Evolutionary conservation across 2,888 invertebrate species (phyloP), one percentile per base, ranked within the genome.

Genomic region (Yponomeuta evonymella): DNA sequence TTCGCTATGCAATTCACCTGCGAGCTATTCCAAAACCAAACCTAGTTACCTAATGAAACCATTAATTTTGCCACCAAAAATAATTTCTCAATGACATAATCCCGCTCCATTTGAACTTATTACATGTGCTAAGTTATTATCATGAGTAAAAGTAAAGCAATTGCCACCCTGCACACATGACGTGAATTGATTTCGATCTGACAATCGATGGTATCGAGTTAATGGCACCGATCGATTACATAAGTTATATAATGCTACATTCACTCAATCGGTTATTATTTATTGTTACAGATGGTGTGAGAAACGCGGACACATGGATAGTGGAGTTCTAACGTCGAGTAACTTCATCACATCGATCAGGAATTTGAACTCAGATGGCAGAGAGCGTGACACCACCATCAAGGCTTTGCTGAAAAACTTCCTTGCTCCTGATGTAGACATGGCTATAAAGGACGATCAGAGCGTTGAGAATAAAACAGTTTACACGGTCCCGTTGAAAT

Each of bases 201-300:
- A 70, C 70, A 71, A 73, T 69, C 67, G 63, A 48, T 51, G 58
- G 63, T 63, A 36, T 72, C 70, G 70, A 58, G 70, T 72, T n/a
- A n/a, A 69, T 12, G 15, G 58, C 15, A n/a, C 8, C 23, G 69
- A 63, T 62, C 58, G 29, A 62, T 69, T 69, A 69, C 69, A 48
- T 63, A 33, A 62, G 62, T 69, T 70, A 48, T 30, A 65, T 36
- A 67, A 62, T 48, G 10, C 15, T 10, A 67, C 63, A 33, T 29
- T 76, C 72, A 75, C 70, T 73, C 64, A 72, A 66, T 4, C 12
- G 64, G 9, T 69, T 67, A 65, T 73, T 64, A 77, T 78, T 77
- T 71, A 78, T 87, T 86, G 84, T 91, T 91, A 71, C 89, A 92
- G 91, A 89, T 90, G 91, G 85, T 86, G 86, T 87, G 90, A 84